Conservation (phyloP, 2,797 vertebrate genomes). For the Gymnopithys bicolor region DNA sequence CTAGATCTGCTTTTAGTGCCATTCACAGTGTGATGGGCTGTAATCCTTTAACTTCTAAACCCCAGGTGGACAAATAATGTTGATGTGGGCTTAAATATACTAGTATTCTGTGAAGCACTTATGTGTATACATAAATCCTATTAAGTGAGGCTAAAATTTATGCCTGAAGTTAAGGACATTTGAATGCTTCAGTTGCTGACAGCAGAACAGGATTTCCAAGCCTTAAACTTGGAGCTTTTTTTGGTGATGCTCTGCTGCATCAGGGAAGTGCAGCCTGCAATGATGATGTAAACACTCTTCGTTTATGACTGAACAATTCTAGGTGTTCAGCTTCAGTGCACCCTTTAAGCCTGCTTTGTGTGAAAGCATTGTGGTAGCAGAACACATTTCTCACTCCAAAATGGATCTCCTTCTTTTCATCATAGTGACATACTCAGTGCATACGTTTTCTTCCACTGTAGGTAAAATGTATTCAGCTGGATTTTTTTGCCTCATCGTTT, state of each 20-base stretch:
- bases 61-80: background rate
- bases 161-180: background rate
- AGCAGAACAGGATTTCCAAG: background rate
- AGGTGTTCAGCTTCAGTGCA: background rate
- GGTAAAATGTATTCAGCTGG: background rate
- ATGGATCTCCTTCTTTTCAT: background rate
- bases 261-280: background rate
- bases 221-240: background rate
- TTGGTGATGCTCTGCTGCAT: background rate
- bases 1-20: background rate
- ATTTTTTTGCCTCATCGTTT: constrained; percentile 5
- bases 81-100: background rate
- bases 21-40: background rate
- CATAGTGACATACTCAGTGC: background rate
- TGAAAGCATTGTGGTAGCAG: background rate
- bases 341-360: background rate
- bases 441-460: background rate
- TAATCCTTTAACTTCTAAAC: background rate
- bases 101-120: background rate
- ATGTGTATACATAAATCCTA: background rate
- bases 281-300: background rate
- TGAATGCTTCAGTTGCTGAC: background rate
- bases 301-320: background rate
- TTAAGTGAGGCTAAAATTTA: background rate
- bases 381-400: background rate